These are phyloP conservation scores for Plestiodon gilberti DNA, from an alignment of 2,113 vertebrate species.

Conservation along the genomic window DNA sequence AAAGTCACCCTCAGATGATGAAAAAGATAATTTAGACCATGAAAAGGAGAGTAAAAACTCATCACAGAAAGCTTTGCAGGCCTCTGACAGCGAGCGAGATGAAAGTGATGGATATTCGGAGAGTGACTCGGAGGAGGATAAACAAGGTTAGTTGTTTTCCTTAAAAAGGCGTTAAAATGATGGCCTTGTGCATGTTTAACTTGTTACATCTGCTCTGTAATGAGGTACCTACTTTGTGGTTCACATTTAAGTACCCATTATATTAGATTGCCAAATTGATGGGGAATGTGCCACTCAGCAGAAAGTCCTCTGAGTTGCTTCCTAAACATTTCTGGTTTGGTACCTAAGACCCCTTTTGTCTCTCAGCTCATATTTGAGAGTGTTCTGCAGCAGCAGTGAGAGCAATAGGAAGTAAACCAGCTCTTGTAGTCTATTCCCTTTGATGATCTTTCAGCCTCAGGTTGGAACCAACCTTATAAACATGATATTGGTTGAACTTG, in stretches of 20 bases:
- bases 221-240: background rate
- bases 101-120: conserved; percentile 60
- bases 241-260: conserved; percentile 1
- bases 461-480: background rate
- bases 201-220: background rate
- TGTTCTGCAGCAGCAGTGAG: too few species aligned
- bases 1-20: conserved; percentile 66
- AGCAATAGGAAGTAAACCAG: background rate
- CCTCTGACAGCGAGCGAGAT: conserved; percentile 48
- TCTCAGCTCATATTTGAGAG: background rate
- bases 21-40: conserved; percentile 50
- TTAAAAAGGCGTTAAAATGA: background rate
- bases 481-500: background rate
- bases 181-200: background rate
- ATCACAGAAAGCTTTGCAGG: conserved; percentile 46
- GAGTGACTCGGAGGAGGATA: conserved; percentile 69
- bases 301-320: background rate
- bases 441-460: too few species aligned
- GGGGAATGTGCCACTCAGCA: background rate
- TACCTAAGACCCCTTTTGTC: background rate
- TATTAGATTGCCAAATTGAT: conserved; percentile 5
- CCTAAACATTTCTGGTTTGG: background rate
- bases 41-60: conserved; percentile 49
- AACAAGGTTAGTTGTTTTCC: conserved; percentile 74
- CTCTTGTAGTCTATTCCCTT: background rate